Percentiles rank a stretch among this genome's conserved stretches.
Conservation (phyloP, 2,113 vertebrate genomes). For the Mesocricetus auratus region DNA sequence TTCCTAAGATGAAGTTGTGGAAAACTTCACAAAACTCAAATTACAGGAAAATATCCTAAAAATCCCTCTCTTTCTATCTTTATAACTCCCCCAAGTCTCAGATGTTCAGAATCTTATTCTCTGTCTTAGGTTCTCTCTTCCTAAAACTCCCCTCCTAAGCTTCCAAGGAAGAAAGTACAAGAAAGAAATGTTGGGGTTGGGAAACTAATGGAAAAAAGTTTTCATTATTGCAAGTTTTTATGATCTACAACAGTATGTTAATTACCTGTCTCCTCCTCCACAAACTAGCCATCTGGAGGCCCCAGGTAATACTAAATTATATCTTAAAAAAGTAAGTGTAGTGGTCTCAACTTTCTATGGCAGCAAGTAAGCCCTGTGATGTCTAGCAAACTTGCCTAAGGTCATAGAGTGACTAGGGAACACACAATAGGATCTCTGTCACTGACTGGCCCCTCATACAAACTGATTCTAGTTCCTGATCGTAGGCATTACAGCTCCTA, state of each 20-base stretch:
- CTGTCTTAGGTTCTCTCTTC: not conserved
- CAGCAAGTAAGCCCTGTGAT: not conserved
- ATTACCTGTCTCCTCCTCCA: not conserved
- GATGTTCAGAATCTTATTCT: not conserved
- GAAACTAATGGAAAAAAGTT: not conserved
- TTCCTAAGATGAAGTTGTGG: not conserved
- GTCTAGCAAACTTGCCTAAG: not conserved
- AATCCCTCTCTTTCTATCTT: not conserved
- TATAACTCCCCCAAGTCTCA: not conserved
- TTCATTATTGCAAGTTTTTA: not conserved
- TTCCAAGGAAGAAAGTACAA: not conserved
- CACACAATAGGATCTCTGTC: not conserved
- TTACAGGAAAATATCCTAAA: not conserved
- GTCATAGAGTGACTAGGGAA: conserved; percentile 3
- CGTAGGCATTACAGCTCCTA: no score
- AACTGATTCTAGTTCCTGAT: not conserved
- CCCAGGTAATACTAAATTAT: not conserved
- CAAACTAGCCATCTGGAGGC: not conserved
- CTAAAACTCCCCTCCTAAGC: not conserved
- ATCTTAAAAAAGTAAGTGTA: not conserved
- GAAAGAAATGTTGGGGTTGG: not conserved
- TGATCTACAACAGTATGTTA: not conserved
- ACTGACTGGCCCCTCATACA: not conserved
- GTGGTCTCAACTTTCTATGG: not conserved
- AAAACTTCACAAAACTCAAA: not conserved